Base-by-base conservation (phyloP, 2,113 vertebrate genomes). In the Chloroceryle aenea region DNA sequence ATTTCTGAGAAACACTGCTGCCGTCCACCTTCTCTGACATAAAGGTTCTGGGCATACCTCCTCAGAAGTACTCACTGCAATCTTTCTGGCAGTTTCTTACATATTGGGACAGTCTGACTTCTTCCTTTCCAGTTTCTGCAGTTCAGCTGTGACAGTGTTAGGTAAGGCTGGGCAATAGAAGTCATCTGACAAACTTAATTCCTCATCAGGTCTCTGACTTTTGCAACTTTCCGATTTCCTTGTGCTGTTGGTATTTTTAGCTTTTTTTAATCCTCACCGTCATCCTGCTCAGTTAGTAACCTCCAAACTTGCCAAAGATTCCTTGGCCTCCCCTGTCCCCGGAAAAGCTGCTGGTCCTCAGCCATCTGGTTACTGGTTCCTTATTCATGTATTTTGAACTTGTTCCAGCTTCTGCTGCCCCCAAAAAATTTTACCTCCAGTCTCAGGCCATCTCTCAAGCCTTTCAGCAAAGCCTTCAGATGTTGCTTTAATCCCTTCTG, bases 301-400 rank as follows among this genome's bases (percentile, higher is more conserved):
- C 61, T 96, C 64, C 84, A 85, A 71, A 86, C 84, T 89, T 96
- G 96, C 96, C 96, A 97, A 96, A 95, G 95, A 95, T 96, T 97
- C 95, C 80, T 95, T 97, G 94, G 95, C 96, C 93, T 96, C 71
- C 66, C 64, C 85, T 91, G 80, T 96, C 93, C 96, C 95, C 95
- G 93, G 96, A 97, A 96, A 96, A 94, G 96, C 93, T 89, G 69
- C 95, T 97, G 95, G 96, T 96, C 58, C 87, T 95, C 89, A 89
- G 93, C 94, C 95, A 96, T 96, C 94, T 96, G 96, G 93, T 97
- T 97, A 73, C 94, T 96, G 93, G 94, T 94, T 96, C 94, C 91
- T 96, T 94, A 97, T 96, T 97, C 95, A 97, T 93, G 67, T 89
- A 26, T 85, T 94, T 89, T 97, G 95, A 91, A 95, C 64, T 89